These are phyloP conservation scores for Achatina immaculata DNA, from an alignment of 1,140 invertebrate species.

Conservation along the genomic window DNA sequence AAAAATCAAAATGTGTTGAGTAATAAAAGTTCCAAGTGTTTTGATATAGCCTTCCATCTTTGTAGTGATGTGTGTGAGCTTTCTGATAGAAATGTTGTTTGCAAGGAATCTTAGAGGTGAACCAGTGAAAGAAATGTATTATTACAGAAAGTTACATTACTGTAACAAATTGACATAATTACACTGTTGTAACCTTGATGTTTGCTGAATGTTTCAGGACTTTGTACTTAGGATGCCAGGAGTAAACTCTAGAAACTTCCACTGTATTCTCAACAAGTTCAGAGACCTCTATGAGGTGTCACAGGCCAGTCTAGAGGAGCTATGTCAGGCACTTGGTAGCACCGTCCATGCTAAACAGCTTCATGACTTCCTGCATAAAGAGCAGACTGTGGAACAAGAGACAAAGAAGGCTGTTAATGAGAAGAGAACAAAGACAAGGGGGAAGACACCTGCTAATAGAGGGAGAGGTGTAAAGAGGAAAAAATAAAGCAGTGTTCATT, in stretches of 20 bases:
- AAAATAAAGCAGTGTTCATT: slow-evolving; percentile 6
- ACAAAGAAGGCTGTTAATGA: neutral
- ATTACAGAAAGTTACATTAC: no score
- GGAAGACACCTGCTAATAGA: neutral
- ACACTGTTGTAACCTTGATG: no score
- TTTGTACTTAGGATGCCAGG: slow-evolving; percentile 92
- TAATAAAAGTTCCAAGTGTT: no score
- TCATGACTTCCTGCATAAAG: slow-evolving; percentile 70
- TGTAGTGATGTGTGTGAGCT: no score
- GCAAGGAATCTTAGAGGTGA: no score
- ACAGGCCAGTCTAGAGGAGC: slow-evolving; percentile 73
- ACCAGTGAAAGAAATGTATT: no score
- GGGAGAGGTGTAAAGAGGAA: slow-evolving; percentile 15
- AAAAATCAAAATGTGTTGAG: no score
- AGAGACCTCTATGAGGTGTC: slow-evolving; percentile 77
- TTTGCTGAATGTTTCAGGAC: slow-evolving; percentile 79
- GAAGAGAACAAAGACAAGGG: slow-evolving; percentile 9
- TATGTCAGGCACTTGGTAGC: slow-evolving; percentile 79
- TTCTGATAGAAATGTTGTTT: no score
- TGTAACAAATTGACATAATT: no score
- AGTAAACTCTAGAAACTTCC: slow-evolving; percentile 88
- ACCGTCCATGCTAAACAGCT: slow-evolving; percentile 68
- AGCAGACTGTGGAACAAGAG: slow-evolving; percentile 18
- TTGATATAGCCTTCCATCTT: no score
- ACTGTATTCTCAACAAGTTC: slow-evolving; percentile 82